Evolutionary conservation across 2,888 invertebrate species (phyloP), one percentile per base, ranked within the genome.

Genomic region (Tipula confusa): DNA sequence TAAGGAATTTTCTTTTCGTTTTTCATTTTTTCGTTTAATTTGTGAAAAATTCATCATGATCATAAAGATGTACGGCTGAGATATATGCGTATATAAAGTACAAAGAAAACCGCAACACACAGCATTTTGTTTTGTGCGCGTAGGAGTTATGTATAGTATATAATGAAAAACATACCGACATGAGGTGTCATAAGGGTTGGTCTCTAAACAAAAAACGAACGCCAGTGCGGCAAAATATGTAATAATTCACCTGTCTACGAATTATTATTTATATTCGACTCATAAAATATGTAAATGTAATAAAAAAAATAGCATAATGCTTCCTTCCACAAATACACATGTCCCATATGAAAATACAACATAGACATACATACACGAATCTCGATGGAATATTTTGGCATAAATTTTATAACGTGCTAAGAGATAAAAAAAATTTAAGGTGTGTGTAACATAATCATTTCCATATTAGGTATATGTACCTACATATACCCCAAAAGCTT

Each of bases 221-320:
- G 24, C 18, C 64, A 24, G 11, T 4, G 64, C 24, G 64, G 64
- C 11, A 43, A 43, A 64, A 24, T 43, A 43, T n/a, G 33, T 64
- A 64, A 64, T 64, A 64, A 24, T 64, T 64, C 64, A 64, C 64
- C 9, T 64, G 24, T 64, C 64, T 64, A 64, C 64, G 64, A 64
- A 64, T 64, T 64, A 64, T 24, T 48, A 64, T 64, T 24, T 9
- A 64, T 64, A 24, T 64, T 64, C 24, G 64, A 64, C 64, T 64
- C 64, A 64, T 64, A 64, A 64, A 64, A 64, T 64, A 64, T 64
- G 64, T 24, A 64, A 64, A 64, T 64, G 64, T 64, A 64, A 64
- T 64, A 64, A 24, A 64, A 31, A 7, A 64, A 64, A 24, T n/a
- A n/a, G n/a, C 43, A 64, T 24, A 64, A 64, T 64, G 64, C 64